These are phyloP conservation scores for Propithecus perrieri DNA, from an alignment of 2,797 vertebrate species.

Conservation along the genomic window DNA sequence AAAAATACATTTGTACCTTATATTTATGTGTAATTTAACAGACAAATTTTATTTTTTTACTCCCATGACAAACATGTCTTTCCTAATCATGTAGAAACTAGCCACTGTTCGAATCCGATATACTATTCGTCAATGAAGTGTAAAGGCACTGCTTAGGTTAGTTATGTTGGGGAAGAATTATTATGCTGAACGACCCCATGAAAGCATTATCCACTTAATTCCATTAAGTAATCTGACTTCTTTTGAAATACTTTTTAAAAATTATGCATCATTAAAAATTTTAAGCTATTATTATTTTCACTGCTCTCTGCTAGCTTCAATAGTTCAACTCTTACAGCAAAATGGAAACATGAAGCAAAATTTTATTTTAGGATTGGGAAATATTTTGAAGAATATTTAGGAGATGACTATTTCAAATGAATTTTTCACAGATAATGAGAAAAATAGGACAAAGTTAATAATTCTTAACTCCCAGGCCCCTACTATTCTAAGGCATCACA, in stretches of 20 bases:
- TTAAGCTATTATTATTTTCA: constrained; percentile 65
- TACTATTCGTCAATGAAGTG: constrained; percentile 51
- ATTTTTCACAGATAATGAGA: not conserved
- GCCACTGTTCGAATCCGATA: constrained; percentile 73
- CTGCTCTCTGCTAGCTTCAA: constrained; percentile 52
- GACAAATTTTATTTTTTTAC: constrained; percentile 99
- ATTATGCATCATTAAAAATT: constrained; percentile 74
- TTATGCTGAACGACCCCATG: constrained; percentile 70
- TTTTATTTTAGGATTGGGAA: not conserved
- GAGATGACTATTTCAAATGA: not conserved
- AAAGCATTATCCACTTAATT: constrained; percentile 79
- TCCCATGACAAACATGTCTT: constrained; percentile 87
- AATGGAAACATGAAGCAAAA: not conserved
- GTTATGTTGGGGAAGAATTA: constrained; percentile 60
- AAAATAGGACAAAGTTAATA: not conserved
- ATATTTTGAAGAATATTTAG: not conserved
- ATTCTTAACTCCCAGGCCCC: not conserved
- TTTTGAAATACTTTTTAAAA: constrained; percentile 77
- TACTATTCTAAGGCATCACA: not conserved
- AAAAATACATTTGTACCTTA: constrained; percentile 99
- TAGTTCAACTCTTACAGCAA: constrained; percentile 14
- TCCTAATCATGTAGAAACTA: constrained; percentile 84
- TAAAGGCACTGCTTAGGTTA: constrained; percentile 57
- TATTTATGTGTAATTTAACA: constrained; percentile 99
- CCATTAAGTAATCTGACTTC: constrained; percentile 57